Base-by-base conservation (phyloP, 1,140 invertebrate genomes). In the Nymphalis io region DNA sequence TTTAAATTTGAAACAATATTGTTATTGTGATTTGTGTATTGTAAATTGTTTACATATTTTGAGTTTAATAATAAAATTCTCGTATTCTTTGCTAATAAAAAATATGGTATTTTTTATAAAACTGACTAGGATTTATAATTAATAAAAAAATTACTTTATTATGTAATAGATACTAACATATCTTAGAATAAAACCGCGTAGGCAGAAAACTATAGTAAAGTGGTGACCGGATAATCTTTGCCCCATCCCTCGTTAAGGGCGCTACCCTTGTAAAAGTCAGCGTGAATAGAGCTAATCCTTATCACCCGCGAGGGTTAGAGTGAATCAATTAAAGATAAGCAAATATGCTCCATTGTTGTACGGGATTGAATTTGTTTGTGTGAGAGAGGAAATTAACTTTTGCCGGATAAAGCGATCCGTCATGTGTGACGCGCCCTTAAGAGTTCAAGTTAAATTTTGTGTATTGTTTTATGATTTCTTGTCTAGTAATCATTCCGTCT, bases 251-350 rank as follows among this genome's bases (percentile, higher is more conserved):
- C 84, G 85, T 88, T 88, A 90, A 85, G 83, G 84, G 75, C 72
- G 72, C 80, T 82, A 88, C 88, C 86, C 88, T 88, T 89, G 86
- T 90, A 89, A 89, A 90, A 90, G 88, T 86, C 84, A 86, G 88
- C 86, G 85, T 87, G 87, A 90, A 89, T 90, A 82, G 80, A 80
- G 81, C 85, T 88, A 89, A 89, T 89, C 87, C 84, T 89, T 88
- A 88, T 89, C 88, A 84, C 69, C 46, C 58, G 73, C 73, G 78
- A 77, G 88, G 86, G 85, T 83, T 88, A 87, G 79, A 91, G 86
- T 88, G 87, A 89, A 91, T 91, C 87, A 89, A 91, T 91, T 89
- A 91, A 89, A 91, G 87, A 91, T 89, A 91, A 91, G 89, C 89
- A 91, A 91, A 91, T 91, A 89, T 88, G 82, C 70, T 81, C 76